Evolutionary conservation across 2,113 vertebrate genomes (phyloP), one percentile per base, ranked within the genome.

Genomic region (Canis aureus): DNA sequence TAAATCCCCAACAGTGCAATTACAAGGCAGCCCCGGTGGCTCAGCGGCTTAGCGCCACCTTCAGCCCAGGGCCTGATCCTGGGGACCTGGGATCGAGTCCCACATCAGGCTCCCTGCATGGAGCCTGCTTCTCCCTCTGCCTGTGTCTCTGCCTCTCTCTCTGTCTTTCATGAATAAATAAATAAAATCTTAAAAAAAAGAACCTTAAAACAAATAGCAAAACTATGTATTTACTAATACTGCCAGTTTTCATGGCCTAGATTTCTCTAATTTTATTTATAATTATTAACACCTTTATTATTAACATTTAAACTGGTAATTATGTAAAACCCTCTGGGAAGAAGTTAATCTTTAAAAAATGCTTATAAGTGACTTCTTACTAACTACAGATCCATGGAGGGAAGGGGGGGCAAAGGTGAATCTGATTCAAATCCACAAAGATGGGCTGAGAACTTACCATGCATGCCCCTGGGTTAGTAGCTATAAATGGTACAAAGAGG

Each of bases 321-420:
- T 66, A 55, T n/a, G 22, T 86, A 83, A 81, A 95, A 91, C 32
- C 15, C 38, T 80, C 49, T 67, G 55, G 29, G 22, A 96, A 90
- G 62, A 91, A 91, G 71, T 92, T 91, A 79, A 27, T 9, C 88
- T 92, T 93, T 51, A 1, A n/a, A 73, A 94, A 94, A 67, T 12
- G 9, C 10, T 82, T 62, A 0, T 2, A 43, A 43, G 25, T 57
- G 74, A 66, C 55, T 57, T 32, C 53, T 22, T 69, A 35, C 55
- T n/a, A 97, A 90, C 59, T 80, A 4, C 6, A 66, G 81, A 53
- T 22, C 29, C 64, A 32, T 11, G 9, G n/a, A n/a, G 8, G 29
- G 49, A 3, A 16, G 11, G 32, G 15, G 16, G 25, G 27, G 6
- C 9, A 20, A 19, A 19, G 20, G 16, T 71, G 55, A 71, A 32